Conservation (phyloP, 2,113 vertebrate species). For the Phalacrocorax brasilianus region DNA sequence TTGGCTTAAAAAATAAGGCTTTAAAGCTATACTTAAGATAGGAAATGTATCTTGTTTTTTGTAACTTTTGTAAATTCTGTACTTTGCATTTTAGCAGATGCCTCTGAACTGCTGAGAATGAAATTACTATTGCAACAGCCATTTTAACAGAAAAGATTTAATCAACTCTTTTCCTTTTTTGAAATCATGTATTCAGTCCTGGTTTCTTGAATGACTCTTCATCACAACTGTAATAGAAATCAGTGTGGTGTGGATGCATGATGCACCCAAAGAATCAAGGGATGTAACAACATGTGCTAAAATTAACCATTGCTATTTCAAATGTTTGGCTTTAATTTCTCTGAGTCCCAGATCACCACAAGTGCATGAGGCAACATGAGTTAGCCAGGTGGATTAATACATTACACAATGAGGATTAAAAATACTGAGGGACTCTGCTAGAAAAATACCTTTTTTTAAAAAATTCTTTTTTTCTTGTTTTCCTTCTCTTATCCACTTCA, state of each 20-base stretch:
- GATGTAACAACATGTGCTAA: neutral
- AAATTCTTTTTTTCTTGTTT: accelerated
- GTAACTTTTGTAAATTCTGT: neutral
- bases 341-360: neutral
- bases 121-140: neutral
- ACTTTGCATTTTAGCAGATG: neutral
- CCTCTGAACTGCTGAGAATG: neutral
- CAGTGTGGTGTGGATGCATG: neutral
- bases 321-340: neutral
- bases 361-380: neutral
- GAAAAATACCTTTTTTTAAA: neutral
- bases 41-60: neutral
- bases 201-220: neutral
- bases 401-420: neutral
- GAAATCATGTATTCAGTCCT: neutral
- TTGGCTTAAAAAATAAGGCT: neutral
- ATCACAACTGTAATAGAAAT: neutral
- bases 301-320: neutral
- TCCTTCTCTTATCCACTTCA: neutral
- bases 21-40: neutral
- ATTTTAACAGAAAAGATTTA: neutral
- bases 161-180: neutral
- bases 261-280: neutral
- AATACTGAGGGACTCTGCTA: neutral
- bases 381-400: neutral